A percentile compares a stretch with the other conserved stretches of the same genome.
Conservation (phyloP, 1,140 invertebrate species). For the Heliothis virescens region DNA sequence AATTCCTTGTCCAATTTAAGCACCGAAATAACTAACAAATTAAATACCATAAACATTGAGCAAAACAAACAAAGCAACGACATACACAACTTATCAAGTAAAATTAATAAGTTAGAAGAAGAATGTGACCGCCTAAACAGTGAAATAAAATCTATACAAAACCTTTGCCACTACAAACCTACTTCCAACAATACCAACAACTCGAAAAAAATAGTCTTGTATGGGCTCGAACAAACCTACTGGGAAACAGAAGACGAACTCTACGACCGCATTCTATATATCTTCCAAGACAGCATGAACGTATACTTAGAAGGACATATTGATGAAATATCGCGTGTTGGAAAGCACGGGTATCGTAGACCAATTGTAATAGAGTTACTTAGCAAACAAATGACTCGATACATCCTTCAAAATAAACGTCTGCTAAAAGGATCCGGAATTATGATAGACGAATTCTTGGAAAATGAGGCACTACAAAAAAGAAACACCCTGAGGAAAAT, state of each 20-base stretch:
- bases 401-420: neutral
- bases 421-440: neutral
- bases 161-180: neutral
- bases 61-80: neutral
- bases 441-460: neutral
- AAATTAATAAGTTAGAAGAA: neutral
- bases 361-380: neutral
- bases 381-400: neutral
- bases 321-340: neutral
- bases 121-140: neutral
- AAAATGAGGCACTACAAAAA: neutral
- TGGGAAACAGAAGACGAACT: conserved; percentile 8
- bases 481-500: neutral
- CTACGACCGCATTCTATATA: neutral
- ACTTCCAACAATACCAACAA: neutral
- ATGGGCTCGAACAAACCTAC: neutral
- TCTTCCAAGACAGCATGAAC: neutral
- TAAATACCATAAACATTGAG: neutral
- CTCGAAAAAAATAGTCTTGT: neutral
- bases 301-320: neutral
- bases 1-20: neutral
- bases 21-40: neutral
- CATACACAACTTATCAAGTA: neutral
- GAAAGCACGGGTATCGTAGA: neutral
- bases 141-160: neutral